Percentiles rank a stretch among this genome's conserved stretches.
These are phyloP conservation scores for Corticium candelabrum DNA, from an alignment of 37 sponge, comb jelly and placozoan species.

Conservation along the genomic window DNA sequence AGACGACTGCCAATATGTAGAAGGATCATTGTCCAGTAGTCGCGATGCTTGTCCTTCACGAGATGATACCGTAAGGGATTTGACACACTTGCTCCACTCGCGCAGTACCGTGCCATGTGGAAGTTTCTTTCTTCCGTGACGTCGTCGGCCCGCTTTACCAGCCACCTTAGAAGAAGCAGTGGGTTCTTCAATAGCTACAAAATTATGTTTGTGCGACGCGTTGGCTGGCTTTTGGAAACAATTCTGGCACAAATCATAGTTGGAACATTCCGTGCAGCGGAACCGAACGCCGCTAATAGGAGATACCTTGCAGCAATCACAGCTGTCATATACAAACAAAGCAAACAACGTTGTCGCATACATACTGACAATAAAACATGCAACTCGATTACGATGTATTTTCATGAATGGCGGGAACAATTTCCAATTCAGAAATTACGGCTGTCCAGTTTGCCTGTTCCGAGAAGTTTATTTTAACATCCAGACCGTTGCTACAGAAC, in stretches of 20 bases:
- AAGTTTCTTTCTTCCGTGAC: not conserved
- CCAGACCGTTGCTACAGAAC: conserved; percentile 70
- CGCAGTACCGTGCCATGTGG: conserved; percentile 50
- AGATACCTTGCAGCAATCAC: conserved; percentile 43
- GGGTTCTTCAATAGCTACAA: conserved; percentile 77
- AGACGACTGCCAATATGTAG: conserved; percentile 86
- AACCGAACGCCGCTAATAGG: conserved; percentile 81
- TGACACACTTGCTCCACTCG: conserved; percentile 80
- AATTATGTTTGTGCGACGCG: conserved; percentile 68
- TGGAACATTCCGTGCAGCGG: conserved; percentile 75
- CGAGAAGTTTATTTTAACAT: conserved; percentile 78
- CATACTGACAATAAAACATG: too few species aligned
- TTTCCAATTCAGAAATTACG: conserved; percentile 84
- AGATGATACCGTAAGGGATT: conserved; percentile 51
- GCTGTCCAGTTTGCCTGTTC: conserved; percentile 96
- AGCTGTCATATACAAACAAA: conserved; percentile 35
- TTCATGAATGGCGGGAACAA: conserved; percentile 64
- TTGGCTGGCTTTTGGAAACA: conserved; percentile 59
- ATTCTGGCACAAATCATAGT: conserved; percentile 76
- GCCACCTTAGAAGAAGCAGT: conserved; percentile 15
- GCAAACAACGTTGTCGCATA: not conserved
- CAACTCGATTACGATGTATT: too few species aligned
- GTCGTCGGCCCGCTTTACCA: not conserved
- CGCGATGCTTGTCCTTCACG: conserved; percentile 41
- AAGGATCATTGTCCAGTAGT: conserved; percentile 49